Conservation (phyloP, 1,140 invertebrate genomes). For the Ceratosolen solmsi region DNA sequence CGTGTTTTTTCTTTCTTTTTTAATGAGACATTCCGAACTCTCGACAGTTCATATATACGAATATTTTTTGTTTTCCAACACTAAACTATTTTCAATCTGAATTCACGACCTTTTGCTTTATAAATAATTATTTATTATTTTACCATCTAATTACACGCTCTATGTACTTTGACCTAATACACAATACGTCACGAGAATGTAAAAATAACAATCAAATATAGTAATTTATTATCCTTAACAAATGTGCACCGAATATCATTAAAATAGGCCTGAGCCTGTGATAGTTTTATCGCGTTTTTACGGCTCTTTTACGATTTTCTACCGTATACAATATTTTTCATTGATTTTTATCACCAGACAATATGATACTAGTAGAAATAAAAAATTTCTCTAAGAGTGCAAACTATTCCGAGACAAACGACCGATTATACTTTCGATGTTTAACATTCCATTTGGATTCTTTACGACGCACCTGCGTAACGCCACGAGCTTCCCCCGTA, state of each 20-base stretch:
- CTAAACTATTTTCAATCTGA: background rate
- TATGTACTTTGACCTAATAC: background rate
- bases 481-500: no score
- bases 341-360: background rate
- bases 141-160: background rate
- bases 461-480: background rate
- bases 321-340: background rate
- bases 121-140: background rate
- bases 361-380: background rate
- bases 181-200: background rate
- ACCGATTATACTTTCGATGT: background rate
- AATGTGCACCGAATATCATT: background rate
- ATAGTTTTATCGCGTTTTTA: slow-evolving; percentile 13
- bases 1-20: background rate
- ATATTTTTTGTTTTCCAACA: background rate
- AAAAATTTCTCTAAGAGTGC: background rate
- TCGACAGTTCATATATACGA: background rate
- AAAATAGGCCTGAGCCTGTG: background rate
- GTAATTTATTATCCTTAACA: background rate
- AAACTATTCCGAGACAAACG: background rate
- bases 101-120: background rate
- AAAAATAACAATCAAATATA: background rate
- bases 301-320: background rate
- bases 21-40: background rate
- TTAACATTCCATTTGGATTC: background rate